Conservation (phyloP, 2,888 invertebrate species). For the Malachius bipustulatus region DNA sequence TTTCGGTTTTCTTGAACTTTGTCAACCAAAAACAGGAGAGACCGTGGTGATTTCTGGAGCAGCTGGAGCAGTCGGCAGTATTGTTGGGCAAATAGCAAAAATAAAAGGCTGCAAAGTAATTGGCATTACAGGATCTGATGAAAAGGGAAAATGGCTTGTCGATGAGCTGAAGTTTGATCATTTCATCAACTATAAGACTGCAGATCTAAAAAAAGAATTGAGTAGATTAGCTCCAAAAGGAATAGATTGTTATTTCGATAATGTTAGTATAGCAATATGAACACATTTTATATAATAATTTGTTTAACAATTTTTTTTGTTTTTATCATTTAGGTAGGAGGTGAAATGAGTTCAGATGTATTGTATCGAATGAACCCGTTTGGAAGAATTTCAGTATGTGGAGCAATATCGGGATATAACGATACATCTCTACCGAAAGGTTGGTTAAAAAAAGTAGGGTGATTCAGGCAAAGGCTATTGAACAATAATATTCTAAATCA, state of each 20-base stretch:
- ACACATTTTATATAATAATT: no score
- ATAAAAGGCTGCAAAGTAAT: constrained; percentile 56
- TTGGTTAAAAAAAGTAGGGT: no score
- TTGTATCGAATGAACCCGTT: constrained; percentile 51
- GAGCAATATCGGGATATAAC: constrained; percentile 58
- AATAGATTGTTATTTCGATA: constrained; percentile 66
- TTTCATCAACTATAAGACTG: constrained; percentile 61
- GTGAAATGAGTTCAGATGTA: constrained; percentile 53
- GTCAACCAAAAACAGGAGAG: constrained; percentile 58
- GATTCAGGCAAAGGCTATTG: no score
- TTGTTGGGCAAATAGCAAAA: constrained; percentile 71
- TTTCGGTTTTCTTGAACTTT: constrained; percentile 60
- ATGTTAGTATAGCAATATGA: constrained; percentile 53
- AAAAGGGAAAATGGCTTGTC: constrained; percentile 54
- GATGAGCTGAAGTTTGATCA: constrained; percentile 54
- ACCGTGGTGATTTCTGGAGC: constrained; percentile 62
- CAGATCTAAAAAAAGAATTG: constrained; percentile 41
- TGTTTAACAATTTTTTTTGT: no score
- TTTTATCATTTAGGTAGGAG: no score
- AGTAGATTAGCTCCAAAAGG: constrained; percentile 54
- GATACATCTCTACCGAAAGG: constrained; percentile 29
- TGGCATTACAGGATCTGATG: constrained; percentile 58
- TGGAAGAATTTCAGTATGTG: constrained; percentile 58
- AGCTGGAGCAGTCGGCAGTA: constrained; percentile 66
- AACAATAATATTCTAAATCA: no score